Evolutionary conservation across 2,113 vertebrate species (phyloP).

Genomic region (Natator depressus): DNA sequence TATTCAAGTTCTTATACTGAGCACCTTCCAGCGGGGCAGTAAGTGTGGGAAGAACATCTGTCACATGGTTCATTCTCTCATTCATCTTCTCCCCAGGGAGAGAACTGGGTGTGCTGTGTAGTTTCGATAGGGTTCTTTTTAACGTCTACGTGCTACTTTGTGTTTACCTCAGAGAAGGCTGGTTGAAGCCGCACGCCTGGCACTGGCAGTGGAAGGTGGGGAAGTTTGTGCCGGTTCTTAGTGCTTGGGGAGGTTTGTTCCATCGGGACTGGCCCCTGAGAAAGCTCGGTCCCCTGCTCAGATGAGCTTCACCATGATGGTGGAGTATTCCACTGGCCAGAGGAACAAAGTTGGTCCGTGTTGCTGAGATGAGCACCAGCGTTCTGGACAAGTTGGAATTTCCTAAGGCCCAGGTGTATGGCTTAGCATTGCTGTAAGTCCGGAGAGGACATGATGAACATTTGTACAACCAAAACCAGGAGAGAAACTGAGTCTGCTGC

Average conservation of each 20-base stretch:
- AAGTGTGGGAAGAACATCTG: background rate
- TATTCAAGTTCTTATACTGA: background rate
- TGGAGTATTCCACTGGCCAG: background rate
- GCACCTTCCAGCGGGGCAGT: background rate
- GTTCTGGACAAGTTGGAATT: background rate
- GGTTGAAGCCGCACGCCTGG: background rate
- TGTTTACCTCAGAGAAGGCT: background rate
- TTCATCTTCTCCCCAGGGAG: background rate
- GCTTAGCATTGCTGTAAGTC: background rate
- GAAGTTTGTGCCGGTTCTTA: background rate
- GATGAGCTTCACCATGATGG: background rate
- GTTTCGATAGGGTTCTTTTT: background rate
- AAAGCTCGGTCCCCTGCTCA: background rate
- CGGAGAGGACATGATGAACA: background rate
- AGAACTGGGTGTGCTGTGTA: background rate
- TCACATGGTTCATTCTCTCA: background rate
- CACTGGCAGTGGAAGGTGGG: background rate
- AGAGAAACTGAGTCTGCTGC: background rate
- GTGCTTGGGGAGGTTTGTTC: background rate
- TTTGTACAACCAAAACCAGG: background rate
- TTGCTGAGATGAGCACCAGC: background rate
- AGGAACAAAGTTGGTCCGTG: background rate
- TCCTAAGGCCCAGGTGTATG: background rate
- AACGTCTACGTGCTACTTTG: background rate
- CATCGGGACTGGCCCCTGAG: background rate